Evolutionary conservation across 2,113 vertebrate species (phyloP).

Genomic region (Dipodomys spectabilis): DNA sequence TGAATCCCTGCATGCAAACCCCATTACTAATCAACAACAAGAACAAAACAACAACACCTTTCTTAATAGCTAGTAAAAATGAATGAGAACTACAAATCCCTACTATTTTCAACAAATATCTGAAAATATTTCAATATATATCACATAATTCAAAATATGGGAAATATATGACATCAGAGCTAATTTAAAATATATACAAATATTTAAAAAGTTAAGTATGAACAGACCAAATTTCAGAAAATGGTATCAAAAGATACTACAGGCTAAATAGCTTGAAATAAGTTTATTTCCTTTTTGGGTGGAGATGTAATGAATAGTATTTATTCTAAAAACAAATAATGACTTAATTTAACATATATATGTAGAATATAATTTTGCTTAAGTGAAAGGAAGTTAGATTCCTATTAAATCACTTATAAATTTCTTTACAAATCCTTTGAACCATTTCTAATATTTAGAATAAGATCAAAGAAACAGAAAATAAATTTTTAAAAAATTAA

Average conservation of each 20-base stretch:
- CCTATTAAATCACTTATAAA: not conserved
- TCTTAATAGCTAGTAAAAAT: not conserved
- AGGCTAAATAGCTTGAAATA: not conserved
- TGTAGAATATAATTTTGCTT: not conserved
- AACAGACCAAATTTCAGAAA: not conserved
- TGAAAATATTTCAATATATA: no score
- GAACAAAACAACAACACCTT: not conserved
- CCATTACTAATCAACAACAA: not conserved
- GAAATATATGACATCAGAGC: not conserved
- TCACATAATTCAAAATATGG: no score
- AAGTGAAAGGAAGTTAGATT: not conserved
- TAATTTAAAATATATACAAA: not conserved
- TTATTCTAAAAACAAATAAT: not conserved
- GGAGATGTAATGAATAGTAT: not conserved
- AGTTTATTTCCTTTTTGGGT: not conserved
- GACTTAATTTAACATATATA: not conserved
- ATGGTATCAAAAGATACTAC: not conserved
- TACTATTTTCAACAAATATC: not conserved
- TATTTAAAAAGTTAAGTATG: conserved; percentile 6
- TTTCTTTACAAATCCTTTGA: not conserved
- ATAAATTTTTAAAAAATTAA: no score
- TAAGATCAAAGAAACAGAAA: no score
- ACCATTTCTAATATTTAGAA: not conserved
- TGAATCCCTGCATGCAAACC: no score
- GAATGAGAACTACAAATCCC: not conserved